Base-by-base conservation (phyloP, 35 echinoderm and acorn worm species). In the Heliocidaris tuberculata region DNA sequence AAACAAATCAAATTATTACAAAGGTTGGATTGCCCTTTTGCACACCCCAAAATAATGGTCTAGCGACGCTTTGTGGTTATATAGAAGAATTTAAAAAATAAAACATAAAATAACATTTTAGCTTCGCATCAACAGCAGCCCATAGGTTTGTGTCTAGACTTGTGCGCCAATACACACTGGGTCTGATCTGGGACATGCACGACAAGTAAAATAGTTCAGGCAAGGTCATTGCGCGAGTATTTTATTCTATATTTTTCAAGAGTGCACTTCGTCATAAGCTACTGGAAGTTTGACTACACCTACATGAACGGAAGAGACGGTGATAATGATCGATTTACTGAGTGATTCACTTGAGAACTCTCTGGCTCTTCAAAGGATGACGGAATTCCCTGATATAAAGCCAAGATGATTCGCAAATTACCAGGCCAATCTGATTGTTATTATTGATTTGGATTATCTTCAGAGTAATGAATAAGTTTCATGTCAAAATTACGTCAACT, bases 301-400 rank as follows among this genome's bases (percentile, higher is more conserved):
- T 89, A 47, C 87, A 89, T 30, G 87, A 89, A 47, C 87, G 87
- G 87, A 89, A 89, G 87, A 89, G 31, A 24, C 1, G 31, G 31
- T 48, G 87, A 89, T 89, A 47, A 17, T 42, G 87, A 89, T 89
- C 87, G 87, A 89, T 89, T 42, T 24, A 89, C 87, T 89, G 87
- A 89, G 87, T 89, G 87, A 89, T 89, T 78, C 29, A 27, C 6
- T 32, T 10, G 31, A 48, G 32, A 89, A 48, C 7, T 89, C 47
- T 42, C 47, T 86, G 85, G 85, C 27, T 86, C 0, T 24, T 13
- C 9, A 30, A 2, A 42, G 32, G 32, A 13, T 89, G 87, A 47
- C 47, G 87, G 15, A 13, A 89, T 47, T 48, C 87, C 87, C 19
- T 17, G 47, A 89, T 89, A 31, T 89, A 89, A 21, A 47, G 31